Evolutionary conservation across 2,113 vertebrate species (phyloP).

Genomic region (Sisor rabdophorus): DNA sequence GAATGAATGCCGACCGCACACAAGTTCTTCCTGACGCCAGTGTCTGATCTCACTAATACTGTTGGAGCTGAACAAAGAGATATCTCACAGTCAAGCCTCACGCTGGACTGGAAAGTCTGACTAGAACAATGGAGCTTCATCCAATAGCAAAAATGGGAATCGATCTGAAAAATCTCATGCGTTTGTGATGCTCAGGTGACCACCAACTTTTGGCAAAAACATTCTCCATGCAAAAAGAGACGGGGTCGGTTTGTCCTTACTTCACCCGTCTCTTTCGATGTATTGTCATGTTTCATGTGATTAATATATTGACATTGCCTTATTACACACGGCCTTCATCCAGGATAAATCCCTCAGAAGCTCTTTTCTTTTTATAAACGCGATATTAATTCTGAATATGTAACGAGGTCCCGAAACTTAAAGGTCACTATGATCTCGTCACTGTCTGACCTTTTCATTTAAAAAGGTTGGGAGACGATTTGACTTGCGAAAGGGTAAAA

Average conservation of each 20-base stretch:
- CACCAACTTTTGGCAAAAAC: too few relatives aligned
- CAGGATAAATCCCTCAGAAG: constrained; percentile 11
- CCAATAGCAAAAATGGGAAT: too few relatives aligned
- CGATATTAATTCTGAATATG: constrained; percentile 44
- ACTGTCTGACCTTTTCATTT: constrained; percentile 46
- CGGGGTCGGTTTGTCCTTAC: not conserved
- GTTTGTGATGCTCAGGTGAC: too few relatives aligned
- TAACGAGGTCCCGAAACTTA: constrained; percentile 33
- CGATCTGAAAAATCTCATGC: too few relatives aligned
- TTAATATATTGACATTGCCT: constrained; percentile 31
- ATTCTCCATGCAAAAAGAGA: too few relatives aligned
- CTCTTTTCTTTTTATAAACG: not conserved
- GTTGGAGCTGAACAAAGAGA: too few relatives aligned
- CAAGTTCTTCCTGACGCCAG: too few relatives aligned
- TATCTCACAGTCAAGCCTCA: too few relatives aligned
- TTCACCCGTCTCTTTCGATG: constrained; percentile 4
- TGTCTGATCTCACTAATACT: too few relatives aligned
- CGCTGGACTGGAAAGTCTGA: too few relatives aligned
- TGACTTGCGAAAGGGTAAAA: constrained; percentile 35
- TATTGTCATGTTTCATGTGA: constrained; percentile 21
- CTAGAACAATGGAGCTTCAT: too few relatives aligned
- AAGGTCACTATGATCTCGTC: constrained; percentile 40
- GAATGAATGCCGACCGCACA: too few relatives aligned
- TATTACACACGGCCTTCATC: constrained; percentile 5
- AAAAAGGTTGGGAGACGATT: constrained; percentile 36